Evolutionary conservation across 2,797 vertebrate species (phyloP), one percentile per base, ranked within the genome.

Genomic region (Mallotus villosus): DNA sequence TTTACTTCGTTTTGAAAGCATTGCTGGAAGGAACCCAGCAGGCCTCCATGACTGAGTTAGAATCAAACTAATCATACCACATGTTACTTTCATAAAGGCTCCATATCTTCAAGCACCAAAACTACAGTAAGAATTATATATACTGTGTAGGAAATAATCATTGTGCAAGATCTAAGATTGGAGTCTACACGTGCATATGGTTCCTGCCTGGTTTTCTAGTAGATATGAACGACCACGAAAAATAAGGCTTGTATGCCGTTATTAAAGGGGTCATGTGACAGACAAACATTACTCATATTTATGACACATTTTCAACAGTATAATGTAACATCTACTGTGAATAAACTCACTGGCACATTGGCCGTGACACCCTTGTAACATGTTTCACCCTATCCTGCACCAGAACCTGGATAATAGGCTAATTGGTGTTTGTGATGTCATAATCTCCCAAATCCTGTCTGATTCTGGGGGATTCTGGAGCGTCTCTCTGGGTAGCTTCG

Each of bases 371-470:
- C 61, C 32, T 19, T 19, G 11, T 27, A 2, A 67, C 4, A 41
- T n/a, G 53, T 41, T 72, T 51, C 67, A 64, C 62, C 57, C 34
- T 5, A 46, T 68, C 67, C 67, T 65, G 0, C 69, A 75, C 63
- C 65, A 68, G 17, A 71, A 76, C 72, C 22, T 62, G 53, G 7
- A 41, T 70, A 79, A 78, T 68, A 63, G 74, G 76, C 73, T 85
- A 81, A 84, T 83, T 84, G 81, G 55, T 74, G 62, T 67, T 75
- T 71, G 71, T 87, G 77, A 80, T 73, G 85, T 83, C 63, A 67
- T 89, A 87, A 90, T 86, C 81, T 76, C 70, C 78, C 75, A 81
- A 89, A 85, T 87, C 84, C 84, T 32, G 64, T 80, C 69, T 82
- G 83, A 85, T 91, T 85, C 76, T 64, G 58, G 60, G 74, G 81